Conservation (phyloP, 2,888 invertebrate species). For the Hyppa rectilinea region DNA sequence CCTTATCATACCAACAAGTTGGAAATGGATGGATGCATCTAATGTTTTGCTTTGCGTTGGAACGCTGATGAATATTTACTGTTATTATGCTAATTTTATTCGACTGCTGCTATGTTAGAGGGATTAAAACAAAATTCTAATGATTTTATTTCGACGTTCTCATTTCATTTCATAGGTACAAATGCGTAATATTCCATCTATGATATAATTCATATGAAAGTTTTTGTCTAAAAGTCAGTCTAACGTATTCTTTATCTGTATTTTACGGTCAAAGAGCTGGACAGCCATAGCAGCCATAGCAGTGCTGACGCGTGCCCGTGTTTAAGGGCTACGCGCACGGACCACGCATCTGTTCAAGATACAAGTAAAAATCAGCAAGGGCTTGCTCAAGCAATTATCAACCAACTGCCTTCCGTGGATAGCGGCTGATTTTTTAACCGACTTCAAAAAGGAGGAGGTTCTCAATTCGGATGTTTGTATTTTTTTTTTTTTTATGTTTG, state of each 20-base stretch:
- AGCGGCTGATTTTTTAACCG: too few species aligned
- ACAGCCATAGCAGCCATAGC: too few species aligned
- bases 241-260: background rate
- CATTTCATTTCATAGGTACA: background rate
- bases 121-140: slow-evolving; percentile 11
- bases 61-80: slow-evolving; percentile 40
- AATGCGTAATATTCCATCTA: too few species aligned
- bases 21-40: slow-evolving; percentile 37
- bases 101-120: background rate
- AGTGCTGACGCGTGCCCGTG: too few species aligned
- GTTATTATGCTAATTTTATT: slow-evolving; percentile 34
- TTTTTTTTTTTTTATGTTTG: too few species aligned
- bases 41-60: slow-evolving; percentile 38
- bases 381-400: too few species aligned
- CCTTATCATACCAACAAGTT: background rate
- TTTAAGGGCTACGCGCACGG: too few species aligned
- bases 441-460: too few species aligned
- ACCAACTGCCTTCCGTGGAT: too few species aligned
- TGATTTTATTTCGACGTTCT: background rate
- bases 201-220: background rate
- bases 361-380: too few species aligned
- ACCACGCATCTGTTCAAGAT: too few species aligned
- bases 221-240: background rate
- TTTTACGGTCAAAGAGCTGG: background rate
- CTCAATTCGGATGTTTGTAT: too few species aligned